A percentile compares a stretch with the other conserved stretches of the same genome.
Conservation (phyloP, 2,113 vertebrate species). For the Clarias magur region DNA sequence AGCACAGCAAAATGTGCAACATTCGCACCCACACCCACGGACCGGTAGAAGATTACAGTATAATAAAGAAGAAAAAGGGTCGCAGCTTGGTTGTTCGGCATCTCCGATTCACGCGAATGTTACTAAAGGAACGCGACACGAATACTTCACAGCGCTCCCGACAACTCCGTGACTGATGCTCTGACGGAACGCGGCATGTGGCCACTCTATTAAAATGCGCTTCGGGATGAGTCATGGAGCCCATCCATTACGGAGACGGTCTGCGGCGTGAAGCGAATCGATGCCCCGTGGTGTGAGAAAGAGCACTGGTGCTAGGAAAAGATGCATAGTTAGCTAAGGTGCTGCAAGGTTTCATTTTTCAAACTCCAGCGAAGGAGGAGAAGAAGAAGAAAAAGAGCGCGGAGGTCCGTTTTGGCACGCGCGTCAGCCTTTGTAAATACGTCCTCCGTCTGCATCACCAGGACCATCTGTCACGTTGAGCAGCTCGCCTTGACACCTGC, state of each 20-base stretch:
- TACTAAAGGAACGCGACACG: slow-evolving; percentile 21
- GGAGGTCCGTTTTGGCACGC: slow-evolving; percentile 14
- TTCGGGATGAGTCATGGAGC: slow-evolving; percentile 25
- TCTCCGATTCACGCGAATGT: not conserved
- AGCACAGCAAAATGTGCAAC: not conserved
- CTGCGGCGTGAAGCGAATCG: slow-evolving; percentile 21
- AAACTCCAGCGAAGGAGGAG: slow-evolving; percentile 31
- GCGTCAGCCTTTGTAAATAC: slow-evolving; percentile 35
- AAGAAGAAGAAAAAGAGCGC: not conserved
- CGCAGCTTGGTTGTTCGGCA: not conserved
- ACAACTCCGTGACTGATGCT: slow-evolving; percentile 34
- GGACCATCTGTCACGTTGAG: slow-evolving; percentile 45
- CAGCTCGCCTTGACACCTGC: slow-evolving; percentile 19
- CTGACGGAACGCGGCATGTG: not conserved
- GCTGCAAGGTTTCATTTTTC: slow-evolving; percentile 37
- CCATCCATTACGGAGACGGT: slow-evolving; percentile 30
- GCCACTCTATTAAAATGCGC: slow-evolving; percentile 32
- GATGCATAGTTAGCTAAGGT: slow-evolving; percentile 31
- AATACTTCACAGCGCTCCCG: not conserved
- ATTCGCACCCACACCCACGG: not conserved
- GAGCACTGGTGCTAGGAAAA: not conserved
- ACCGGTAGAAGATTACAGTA: not conserved
- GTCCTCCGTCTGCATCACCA: slow-evolving; percentile 18
- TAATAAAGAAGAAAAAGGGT: slow-evolving; percentile 4
- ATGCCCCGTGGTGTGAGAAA: not conserved